Evolutionary conservation across 1,140 invertebrate species (phyloP), one percentile per base, ranked within the genome.

Genomic region (Leptinotarsa undecemlineata): DNA sequence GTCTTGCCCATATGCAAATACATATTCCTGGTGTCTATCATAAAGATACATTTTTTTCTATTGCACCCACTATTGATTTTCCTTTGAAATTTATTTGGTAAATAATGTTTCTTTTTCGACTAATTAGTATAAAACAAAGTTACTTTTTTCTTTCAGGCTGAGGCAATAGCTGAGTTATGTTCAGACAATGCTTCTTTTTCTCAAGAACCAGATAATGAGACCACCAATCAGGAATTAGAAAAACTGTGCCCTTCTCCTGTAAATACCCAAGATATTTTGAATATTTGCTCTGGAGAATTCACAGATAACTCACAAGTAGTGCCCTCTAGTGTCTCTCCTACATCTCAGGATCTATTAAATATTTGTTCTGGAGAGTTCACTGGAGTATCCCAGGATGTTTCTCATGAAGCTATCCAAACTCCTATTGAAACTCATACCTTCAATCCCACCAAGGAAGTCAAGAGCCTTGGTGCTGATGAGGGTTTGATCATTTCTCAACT

Each of bases 301-400:
- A 6, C n/a, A 26, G 51, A 70, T 23, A 21, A 15, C 20, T 21
- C 63, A 8, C 20, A 64, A 64, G 11, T 21, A 64, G 63, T 15
- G 63, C 20, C 20, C 20, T 64, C 63, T 13, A 64, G 20, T 33
- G 20, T 11, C 6, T 3, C 60, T 47, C 70, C 76, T 42, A 79
- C 72, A 8, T 84, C 82, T 51, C 82, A 84, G 75, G 80, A 84
- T 74, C 74, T 84, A 15, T 42, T 81, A 48, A 75, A 81, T 67
- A 77, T 84, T 47, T 85, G 84, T 78, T 85, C 84, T 20, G 84
- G 83, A 47, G 73, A 80, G 67, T 84, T 85, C 79, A 80, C 80
- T 19, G 77, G 67, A 62, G 33, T 78, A 72, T 74, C 72, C 60
- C 76, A 77, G 73, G 8, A 48, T 48, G 48, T 33, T 26, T 48